Percentiles rank a stretch among this genome's conserved stretches.
phyloP scores from a whole-genome alignment of 2,797 vertebrate species.

The Telmatherina bonti region DNA sequence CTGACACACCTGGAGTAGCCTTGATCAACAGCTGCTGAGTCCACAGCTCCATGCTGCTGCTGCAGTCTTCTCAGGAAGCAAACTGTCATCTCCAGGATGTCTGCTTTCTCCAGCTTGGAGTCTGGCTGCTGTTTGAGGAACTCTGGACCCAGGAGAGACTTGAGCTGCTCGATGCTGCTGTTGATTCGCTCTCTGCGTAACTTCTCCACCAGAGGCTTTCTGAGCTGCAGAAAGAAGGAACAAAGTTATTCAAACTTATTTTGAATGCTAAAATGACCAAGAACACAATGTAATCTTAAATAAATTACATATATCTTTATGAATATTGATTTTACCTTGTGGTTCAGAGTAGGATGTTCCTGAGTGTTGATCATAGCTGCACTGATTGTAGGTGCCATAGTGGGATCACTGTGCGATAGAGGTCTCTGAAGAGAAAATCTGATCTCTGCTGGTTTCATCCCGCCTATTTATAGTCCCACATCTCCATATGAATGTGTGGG shows the following conservation, averaged over 20 bases:
- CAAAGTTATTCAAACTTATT: constrained; percentile 28
- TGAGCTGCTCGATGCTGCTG: constrained; percentile 81
- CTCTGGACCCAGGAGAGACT: constrained; percentile 83
- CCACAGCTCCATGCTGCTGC: constrained; percentile 34
- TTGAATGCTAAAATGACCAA: not conserved
- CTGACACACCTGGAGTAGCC: constrained; percentile 45
- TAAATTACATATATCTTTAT: not conserved
- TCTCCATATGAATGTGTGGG: constrained; percentile 81
- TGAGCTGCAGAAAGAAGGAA: constrained; percentile 73
- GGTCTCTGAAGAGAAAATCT: constrained; percentile 76
- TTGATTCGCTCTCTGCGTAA: constrained; percentile 82
- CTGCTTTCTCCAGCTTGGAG: constrained; percentile 87
- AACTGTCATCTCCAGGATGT: constrained; percentile 85
- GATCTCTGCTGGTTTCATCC: constrained; percentile 70
- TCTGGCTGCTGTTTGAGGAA: constrained; percentile 78
- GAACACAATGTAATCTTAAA: not conserved
- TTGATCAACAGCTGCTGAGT: constrained; percentile 8
- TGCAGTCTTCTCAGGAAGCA: constrained; percentile 75
- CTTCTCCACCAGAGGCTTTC: constrained; percentile 86
- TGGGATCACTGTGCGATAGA: constrained; percentile 72
- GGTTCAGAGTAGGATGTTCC: constrained; percentile 67
- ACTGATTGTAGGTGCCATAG: constrained; percentile 82
- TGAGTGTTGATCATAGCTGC: constrained; percentile 64
- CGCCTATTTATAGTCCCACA: constrained; percentile 85
- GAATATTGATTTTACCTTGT: constrained; percentile 76